Base-by-base conservation (phyloP, 2,888 invertebrate genomes). In the Netelia inedita region DNA sequence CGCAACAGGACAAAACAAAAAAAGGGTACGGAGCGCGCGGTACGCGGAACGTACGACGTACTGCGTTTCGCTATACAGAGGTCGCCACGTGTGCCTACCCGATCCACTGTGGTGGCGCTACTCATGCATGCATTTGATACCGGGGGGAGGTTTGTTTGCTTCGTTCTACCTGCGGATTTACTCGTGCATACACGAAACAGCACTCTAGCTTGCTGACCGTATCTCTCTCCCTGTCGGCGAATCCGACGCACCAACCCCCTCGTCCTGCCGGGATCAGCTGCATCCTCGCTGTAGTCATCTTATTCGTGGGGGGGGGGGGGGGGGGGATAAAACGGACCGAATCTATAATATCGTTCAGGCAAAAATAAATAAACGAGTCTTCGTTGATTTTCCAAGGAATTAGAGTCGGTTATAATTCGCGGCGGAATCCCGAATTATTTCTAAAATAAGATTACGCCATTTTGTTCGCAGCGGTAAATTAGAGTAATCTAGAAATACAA, bases 141-240 rank as follows among this genome's bases (percentile, higher is more conserved):
- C 41, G 55, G 59, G 57, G 65, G 63, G 74, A 50, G 68, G 61
- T 87, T 83, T 86, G 82, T 88, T 88, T 85, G 78, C 79, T 73
- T 79, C 83, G 82, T 82, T 90, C 88, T 89, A 90, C 90, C 91
- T 89, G 89, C 90, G 89, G 89, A 92, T 92, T 92, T 91, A 88
- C 89, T 89, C 89, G 89, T 89, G 90, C 91, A 89, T 91, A 92
- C 92, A 92, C 89, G 92, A 88, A 92, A 92, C 90, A 91, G 90
- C 92, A 92, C 92, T 92, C 90, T 88, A 82, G 86, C 86, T 85
- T 87, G 84, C 85, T 82, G 79, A 61, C 82, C 83, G 71, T 59
- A 65, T 65, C 53, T 78, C 50, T 46, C 46, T 55, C 21, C 19
- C 53, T 61, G 46, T 66, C 14, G 3, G n/a, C 53, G 53, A 53